Conservation (phyloP, 2,113 vertebrate species). For the Colaptes auratus region DNA sequence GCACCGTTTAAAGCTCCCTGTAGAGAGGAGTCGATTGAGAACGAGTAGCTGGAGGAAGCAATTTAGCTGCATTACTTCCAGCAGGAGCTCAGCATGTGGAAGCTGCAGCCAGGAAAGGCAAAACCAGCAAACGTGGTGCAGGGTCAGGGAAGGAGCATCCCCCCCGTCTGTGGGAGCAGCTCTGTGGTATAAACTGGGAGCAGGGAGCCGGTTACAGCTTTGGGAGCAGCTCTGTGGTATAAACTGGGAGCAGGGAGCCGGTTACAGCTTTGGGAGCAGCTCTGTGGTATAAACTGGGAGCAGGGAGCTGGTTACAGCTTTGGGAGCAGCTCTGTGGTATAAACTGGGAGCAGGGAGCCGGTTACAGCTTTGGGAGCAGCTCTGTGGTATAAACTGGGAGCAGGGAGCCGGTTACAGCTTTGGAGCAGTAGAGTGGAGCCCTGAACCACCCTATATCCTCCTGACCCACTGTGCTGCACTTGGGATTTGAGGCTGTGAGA, state of each 20-base stretch:
- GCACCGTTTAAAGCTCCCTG: slow-evolving; percentile 45
- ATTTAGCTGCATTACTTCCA: slow-evolving; percentile 53
- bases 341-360: neutral
- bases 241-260: neutral
- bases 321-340: neutral
- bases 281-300: neutral
- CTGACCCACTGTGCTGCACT: neutral
- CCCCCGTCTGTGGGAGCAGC: neutral
- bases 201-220: neutral
- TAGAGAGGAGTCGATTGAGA: slow-evolving; percentile 51
- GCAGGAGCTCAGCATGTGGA: slow-evolving; percentile 18
- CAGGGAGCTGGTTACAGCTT: neutral
- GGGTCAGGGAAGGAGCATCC: neutral
- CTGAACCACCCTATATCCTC: neutral
- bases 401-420: neutral
- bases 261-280: neutral
- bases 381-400: neutral
- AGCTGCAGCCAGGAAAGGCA: neutral
- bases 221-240: neutral
- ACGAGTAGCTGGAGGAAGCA: slow-evolving; percentile 44
- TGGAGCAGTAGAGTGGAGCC: neutral
- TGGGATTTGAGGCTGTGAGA: neutral
- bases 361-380: neutral
- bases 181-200: neutral
- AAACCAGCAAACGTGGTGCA: neutral